phyloP scores from a whole-genome alignment of 2,888 invertebrate genomes.

The Pocota personata region DNA sequence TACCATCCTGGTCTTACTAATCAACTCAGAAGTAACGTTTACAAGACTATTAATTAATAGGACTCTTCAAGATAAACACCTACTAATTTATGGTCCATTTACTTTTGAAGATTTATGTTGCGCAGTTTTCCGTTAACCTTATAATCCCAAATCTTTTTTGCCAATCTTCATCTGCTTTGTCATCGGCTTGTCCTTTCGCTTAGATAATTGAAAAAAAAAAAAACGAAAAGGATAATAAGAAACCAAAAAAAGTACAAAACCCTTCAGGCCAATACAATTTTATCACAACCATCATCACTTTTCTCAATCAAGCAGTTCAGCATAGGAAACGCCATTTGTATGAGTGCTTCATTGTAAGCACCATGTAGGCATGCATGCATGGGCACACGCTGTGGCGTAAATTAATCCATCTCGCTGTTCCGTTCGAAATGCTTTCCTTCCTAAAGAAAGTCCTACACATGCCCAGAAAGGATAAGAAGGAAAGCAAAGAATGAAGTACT shows the following conservation, averaged over 20 bases:
- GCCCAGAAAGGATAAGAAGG: slow-evolving; percentile 10
- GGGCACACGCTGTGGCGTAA: slow-evolving; percentile 29
- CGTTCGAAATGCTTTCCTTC: slow-evolving; percentile 15
- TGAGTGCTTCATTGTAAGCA: not conserved
- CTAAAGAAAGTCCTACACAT: not conserved
- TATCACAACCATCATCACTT: slow-evolving; percentile 5
- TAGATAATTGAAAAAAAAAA: slow-evolving; percentile 13
- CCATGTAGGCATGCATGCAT: slow-evolving; percentile 26
- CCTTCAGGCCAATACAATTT: not conserved
- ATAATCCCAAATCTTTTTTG: not conserved
- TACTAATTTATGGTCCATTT: too few relatives aligned
- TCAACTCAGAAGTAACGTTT: too few relatives aligned
- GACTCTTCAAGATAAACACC: too few relatives aligned
- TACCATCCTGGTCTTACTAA: too few relatives aligned
- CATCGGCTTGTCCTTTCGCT: not conserved
- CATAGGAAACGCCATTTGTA: not conserved
- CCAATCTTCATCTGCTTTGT: not conserved
- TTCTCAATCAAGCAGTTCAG: slow-evolving; percentile 7
- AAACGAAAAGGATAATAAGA: not conserved
- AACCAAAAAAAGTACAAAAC: not conserved
- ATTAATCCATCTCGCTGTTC: slow-evolving; percentile 40
- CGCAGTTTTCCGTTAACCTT: too few relatives aligned
- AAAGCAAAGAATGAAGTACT: slow-evolving; percentile 35
- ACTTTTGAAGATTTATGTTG: too few relatives aligned
- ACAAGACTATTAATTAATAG: too few relatives aligned